Evolutionary conservation across 2,113 vertebrate species (phyloP).

Genomic region (Daboia siamensis): DNA sequence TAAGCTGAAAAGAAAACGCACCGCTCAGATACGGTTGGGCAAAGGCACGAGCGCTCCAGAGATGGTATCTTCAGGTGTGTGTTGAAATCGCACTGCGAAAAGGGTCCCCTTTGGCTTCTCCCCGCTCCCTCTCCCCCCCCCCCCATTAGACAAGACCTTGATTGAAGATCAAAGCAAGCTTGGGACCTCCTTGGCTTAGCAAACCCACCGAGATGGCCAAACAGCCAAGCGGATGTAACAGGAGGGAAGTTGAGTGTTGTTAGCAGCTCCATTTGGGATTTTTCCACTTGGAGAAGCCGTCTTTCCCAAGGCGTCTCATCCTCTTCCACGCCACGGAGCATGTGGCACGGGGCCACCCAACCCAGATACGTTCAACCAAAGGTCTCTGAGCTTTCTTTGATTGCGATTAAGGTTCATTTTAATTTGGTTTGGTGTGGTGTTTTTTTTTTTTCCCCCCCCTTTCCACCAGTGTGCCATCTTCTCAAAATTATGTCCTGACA

Average conservation of each 20-base stretch:
- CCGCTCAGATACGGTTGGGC: constrained; percentile 56
- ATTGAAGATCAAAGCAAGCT: constrained; percentile 89
- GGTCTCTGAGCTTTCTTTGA: constrained; percentile 75
- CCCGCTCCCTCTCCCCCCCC: not conserved
- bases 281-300: not conserved
- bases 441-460: constrained; percentile 65
- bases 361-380: constrained; percentile 44
- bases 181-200: constrained; percentile 76
- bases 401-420: constrained; percentile 77
- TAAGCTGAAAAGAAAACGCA: constrained; percentile 47
- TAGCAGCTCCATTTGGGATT: not conserved
- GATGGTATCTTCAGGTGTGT: constrained; percentile 98
- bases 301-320: not conserved
- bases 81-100: constrained; percentile 86
- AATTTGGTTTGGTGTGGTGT: constrained; percentile 49
- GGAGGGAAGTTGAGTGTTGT: not conserved
- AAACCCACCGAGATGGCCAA: not conserved
- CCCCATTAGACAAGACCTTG: constrained; percentile 85
- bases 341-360: not conserved
- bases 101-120: constrained; percentile 57
- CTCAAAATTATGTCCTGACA: constrained; percentile 56
- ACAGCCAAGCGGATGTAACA: not conserved
- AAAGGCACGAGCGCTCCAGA: constrained; percentile 79
- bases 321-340: constrained; percentile 2
- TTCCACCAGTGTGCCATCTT: constrained; percentile 75